Evolutionary conservation across 2,888 invertebrate species (phyloP), one percentile per base, ranked within the genome.

Genomic region (Entomobrya proxima): DNA sequence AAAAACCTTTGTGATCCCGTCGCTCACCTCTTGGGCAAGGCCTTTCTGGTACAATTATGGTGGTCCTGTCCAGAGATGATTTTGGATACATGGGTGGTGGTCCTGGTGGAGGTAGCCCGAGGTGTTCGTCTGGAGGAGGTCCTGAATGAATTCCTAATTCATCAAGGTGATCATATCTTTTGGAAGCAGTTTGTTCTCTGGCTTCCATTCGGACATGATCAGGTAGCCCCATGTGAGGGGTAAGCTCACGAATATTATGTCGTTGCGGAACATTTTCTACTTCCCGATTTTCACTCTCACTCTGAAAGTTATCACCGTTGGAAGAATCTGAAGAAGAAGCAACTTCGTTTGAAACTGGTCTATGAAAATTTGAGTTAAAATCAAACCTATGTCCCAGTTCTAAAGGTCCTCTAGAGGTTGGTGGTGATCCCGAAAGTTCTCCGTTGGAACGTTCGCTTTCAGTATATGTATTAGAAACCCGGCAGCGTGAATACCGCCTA

Each of bases 21-120:
- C 89, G 52, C 55, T 89, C 87, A 2, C 89, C 89, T 5, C 77
- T 81, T 3, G 88, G 88, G 30, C 90, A 90, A 0, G 88, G 76
- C 55, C 89, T 37, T 21, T 90, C 90, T 0, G 90, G 90, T 11
- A 90, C 90, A 18, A 90, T 84, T 21, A 90, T 90, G 81, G 89
- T 90, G 0, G 90, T 89, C 32, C 88, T 78, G 81, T 88, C 86
- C 52, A 85, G 52, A 0, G 80, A 85, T 5, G 85, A 85, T 27
- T 85, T 85, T 64, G 85, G 85, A 67, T 67, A 85, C 75, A 80
- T 85, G 52, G 79, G 85, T 0, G 85, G 85, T 18, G 77, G 76
- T 40, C 83, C 83, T 2, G 82, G 82, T 44, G 35, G 67, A 21
- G 84, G 82, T 18, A 52, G 61, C n/a, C 79, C 32, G 11, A 86